These are phyloP conservation scores for Tetrapedia diversipes DNA, from an alignment of 2,888 invertebrate genomes.

Conservation along the genomic window DNA sequence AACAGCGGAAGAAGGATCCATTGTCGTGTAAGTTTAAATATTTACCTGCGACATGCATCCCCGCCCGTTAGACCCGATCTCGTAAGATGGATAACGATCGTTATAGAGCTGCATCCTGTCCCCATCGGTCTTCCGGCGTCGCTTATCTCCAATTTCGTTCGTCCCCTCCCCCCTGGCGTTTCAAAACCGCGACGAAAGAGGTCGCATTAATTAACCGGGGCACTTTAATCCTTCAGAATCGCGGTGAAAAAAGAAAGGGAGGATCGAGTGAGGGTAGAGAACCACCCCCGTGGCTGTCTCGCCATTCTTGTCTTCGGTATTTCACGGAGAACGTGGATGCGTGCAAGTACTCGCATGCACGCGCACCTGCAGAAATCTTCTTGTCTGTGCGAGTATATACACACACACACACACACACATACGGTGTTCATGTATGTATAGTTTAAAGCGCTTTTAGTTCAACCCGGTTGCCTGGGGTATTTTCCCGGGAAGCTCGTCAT, in stretches of 20 bases:
- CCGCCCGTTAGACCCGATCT: neutral
- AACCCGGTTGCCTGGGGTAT: slow-evolving; percentile 71
- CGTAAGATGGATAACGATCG: slow-evolving; percentile 23
- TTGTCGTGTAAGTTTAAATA: neutral
- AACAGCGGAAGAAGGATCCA: no score
- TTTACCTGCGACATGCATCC: neutral
- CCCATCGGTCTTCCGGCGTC: slow-evolving; percentile 22
- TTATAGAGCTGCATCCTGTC: neutral
- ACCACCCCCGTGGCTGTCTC: neutral
- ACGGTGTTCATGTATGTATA: slow-evolving; percentile 29
- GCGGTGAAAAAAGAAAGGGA: neutral
- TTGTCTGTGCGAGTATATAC: no score
- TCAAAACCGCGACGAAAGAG: slow-evolving; percentile 1
- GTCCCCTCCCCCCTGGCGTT: neutral
- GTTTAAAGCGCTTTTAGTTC: slow-evolving; percentile 74
- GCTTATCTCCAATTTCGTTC: slow-evolving; percentile 25
- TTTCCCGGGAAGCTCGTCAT: slow-evolving; percentile 76
- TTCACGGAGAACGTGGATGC: neutral
- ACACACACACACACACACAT: no score
- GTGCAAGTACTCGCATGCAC: neutral
- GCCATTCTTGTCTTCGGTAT: slow-evolving; percentile 21
- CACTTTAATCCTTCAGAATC: slow-evolving; percentile 5
- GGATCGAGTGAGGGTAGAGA: neutral
- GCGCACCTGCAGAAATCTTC: no score
- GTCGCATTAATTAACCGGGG: slow-evolving; percentile 22